Percentiles rank a stretch among this genome's conserved stretches.
These are phyloP conservation scores for Tragelaphus scriptus DNA, from an alignment of 2,113 vertebrate genomes.

Conservation along the genomic window DNA sequence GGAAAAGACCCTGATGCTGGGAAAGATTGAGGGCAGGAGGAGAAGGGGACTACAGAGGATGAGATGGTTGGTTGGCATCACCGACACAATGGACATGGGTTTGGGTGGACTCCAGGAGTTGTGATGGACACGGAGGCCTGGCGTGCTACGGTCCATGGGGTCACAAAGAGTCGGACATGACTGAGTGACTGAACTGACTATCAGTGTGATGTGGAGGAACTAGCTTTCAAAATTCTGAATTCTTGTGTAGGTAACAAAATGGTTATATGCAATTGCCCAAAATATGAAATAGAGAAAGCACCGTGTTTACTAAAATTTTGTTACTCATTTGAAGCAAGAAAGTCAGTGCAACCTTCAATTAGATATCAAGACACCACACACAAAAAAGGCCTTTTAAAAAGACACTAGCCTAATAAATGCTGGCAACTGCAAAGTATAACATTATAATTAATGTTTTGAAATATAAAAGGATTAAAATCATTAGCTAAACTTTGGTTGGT, in stretches of 20 bases:
- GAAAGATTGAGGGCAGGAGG: background rate
- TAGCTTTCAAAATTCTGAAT: slow-evolving; percentile 37
- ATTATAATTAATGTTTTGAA: background rate
- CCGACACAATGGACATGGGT: background rate
- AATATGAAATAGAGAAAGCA: background rate
- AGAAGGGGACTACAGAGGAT: background rate
- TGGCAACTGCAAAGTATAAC: background rate
- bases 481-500: slow-evolving; percentile 32
- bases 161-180: rapidly evolving
- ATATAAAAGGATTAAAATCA: background rate
- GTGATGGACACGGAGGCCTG: background rate
- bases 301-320: background rate
- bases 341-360: slow-evolving; percentile 17
- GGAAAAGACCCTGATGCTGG: background rate
- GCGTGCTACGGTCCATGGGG: background rate
- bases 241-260: slow-evolving; percentile 36
- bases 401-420: background rate
- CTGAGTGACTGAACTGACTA: background rate
- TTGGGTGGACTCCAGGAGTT: background rate
- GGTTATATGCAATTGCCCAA: slow-evolving; percentile 24
- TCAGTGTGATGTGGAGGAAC: background rate
- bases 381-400: slow-evolving; percentile 7
- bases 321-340: slow-evolving; percentile 38
- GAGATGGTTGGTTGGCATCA: background rate
- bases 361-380: slow-evolving; percentile 33